Evolutionary conservation across 1,140 invertebrate species (phyloP).

Genomic region (Euschistus heros): DNA sequence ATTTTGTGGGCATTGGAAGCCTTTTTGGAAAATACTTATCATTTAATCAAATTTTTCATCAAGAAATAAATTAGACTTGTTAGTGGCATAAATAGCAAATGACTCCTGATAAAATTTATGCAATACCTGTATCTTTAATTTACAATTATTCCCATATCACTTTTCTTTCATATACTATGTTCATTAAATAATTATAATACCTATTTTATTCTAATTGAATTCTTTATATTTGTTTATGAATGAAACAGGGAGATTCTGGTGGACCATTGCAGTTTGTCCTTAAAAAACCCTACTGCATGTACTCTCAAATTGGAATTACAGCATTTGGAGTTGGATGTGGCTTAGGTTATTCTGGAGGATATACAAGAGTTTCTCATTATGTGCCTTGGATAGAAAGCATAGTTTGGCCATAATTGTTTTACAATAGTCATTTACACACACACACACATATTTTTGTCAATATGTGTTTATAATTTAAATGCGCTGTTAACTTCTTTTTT

Average conservation of each 20-base stretch:
- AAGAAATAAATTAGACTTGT: background rate
- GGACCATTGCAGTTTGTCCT: constrained; percentile 43
- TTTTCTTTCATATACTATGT: background rate
- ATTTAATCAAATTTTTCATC: no score
- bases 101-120: background rate
- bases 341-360: constrained; percentile 45
- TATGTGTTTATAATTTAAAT: no score
- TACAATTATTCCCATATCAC: background rate
- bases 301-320: constrained; percentile 46
- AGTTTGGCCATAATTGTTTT: constrained; percentile 36
- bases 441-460: no score
- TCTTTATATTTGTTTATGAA: background rate
- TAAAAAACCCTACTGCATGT: constrained; percentile 42
- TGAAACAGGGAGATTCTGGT: constrained; percentile 49
- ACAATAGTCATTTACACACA: no score
- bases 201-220: background rate
- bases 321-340: constrained; percentile 52
- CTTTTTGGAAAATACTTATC: no score
- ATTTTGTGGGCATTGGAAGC: no score
- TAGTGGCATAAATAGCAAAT: background rate
- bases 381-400: constrained; percentile 53
- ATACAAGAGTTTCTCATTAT: constrained; percentile 53
- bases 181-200: background rate
- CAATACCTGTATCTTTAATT: background rate
- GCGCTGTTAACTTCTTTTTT: no score